Conservation (phyloP, 2,888 invertebrate genomes). For the Uropetala carovei region DNA sequence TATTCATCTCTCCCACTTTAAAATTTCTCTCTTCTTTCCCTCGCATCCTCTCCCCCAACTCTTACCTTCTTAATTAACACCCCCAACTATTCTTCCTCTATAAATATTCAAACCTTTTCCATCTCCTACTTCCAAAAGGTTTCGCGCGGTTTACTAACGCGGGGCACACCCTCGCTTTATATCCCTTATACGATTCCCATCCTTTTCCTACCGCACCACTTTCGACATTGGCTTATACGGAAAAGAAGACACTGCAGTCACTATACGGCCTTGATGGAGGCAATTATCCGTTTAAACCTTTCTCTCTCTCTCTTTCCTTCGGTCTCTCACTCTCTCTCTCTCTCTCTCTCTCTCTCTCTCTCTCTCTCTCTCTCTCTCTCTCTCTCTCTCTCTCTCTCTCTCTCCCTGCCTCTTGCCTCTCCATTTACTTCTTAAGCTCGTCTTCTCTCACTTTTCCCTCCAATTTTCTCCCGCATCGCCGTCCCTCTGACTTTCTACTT, state of each 20-base stretch:
- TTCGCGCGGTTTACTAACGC: too few relatives aligned
- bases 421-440: too few relatives aligned
- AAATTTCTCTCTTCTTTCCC: not conserved
- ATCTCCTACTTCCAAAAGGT: not conserved
- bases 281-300: slow-evolving; percentile 70
- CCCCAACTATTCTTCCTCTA: not conserved
- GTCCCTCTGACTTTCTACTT: not conserved
- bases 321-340: slow-evolving; percentile 68
- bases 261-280: slow-evolving; percentile 66
- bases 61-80: not conserved
- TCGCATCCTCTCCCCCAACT: not conserved
- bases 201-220: slow-evolving; percentile 68
- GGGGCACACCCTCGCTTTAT: slow-evolving; percentile 67
- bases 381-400: not conserved
- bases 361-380: not conserved
- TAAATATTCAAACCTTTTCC: not conserved
- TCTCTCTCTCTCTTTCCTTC: slow-evolving; percentile 69
- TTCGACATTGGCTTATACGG: slow-evolving; percentile 54
- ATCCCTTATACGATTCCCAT: slow-evolving; percentile 67
- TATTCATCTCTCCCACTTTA: too few relatives aligned
- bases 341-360: not conserved
- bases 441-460: not conserved
- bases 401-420: not conserved
- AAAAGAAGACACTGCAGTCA: slow-evolving; percentile 54
- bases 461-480: not conserved